Percentiles rank a stretch among this genome's conserved stretches.
These are phyloP conservation scores for Machimus atricapillus DNA, from an alignment of 2,888 invertebrate species.

Conservation along the genomic window DNA sequence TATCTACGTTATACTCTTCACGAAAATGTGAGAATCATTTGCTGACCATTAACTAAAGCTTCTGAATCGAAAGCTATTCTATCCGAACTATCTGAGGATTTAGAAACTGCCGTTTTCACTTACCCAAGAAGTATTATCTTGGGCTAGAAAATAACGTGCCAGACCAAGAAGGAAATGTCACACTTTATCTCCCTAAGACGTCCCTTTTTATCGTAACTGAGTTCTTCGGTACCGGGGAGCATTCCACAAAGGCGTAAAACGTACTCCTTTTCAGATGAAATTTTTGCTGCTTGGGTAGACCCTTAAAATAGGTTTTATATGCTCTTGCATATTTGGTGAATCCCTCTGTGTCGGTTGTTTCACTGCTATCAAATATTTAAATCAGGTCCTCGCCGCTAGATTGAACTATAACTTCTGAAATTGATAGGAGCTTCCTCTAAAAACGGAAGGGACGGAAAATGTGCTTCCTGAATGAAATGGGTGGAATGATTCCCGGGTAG, in stretches of 20 bases:
- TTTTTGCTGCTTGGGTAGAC: not conserved
- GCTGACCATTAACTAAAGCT: not conserved
- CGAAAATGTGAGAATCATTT: conserved; percentile 23
- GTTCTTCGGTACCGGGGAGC: not conserved
- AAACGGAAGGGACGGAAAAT: not conserved
- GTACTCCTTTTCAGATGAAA: conserved; percentile 3
- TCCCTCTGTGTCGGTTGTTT: not conserved
- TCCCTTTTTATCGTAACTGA: conserved; percentile 16
- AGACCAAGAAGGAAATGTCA: conserved; percentile 26
- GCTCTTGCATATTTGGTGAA: conserved; percentile 7
- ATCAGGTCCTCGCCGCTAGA: not conserved
- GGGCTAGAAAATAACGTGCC: conserved; percentile 1
- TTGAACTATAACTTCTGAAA: conserved; percentile 27
- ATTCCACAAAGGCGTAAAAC: not conserved
- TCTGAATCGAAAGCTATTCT: conserved; percentile 21
- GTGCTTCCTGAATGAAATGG: not conserved
- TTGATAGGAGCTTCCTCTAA: not conserved
- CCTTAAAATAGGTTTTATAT: conserved; percentile 25
- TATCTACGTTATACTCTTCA: not conserved
- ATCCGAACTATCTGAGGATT: not conserved
- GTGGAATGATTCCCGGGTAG: not conserved
- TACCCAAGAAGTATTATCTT: conserved; percentile 19
- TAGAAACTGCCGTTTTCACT: conserved; percentile 22
- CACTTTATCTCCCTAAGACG: conserved; percentile 9
- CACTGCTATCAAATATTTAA: conserved; percentile 32